Base-by-base conservation (phyloP, 1,140 invertebrate genomes). In the Cyrtorhinus lividipennis region DNA sequence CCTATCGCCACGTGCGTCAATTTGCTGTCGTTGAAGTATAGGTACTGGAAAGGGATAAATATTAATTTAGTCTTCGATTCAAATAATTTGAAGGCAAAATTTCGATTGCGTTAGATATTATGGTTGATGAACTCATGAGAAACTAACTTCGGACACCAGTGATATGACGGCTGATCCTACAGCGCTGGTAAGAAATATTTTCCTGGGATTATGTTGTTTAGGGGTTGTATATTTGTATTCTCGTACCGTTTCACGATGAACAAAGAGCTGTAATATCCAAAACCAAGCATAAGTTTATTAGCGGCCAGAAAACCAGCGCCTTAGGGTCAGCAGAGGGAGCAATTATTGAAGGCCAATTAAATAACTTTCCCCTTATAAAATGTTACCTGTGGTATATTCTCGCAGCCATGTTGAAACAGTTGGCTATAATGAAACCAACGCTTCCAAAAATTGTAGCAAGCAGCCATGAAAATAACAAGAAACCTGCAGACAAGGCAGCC, bases 341-440 rank as follows among this genome's bases (percentile, higher is more conserved):
- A n/a, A n/a, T n/a, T n/a, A n/a, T n/a, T n/a, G n/a, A n/a, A n/a
- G n/a, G n/a, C n/a, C n/a, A n/a, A n/a, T n/a, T n/a, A n/a, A n/a
- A n/a, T n/a, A n/a, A n/a, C n/a, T n/a, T n/a, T n/a, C n/a, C n/a
- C n/a, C n/a, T n/a, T n/a, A n/a, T n/a, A 75, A 27, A 59, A 65
- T 53, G 67, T 64, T 63, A 80, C 72, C 86, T 89, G 70, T 90
- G 86, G 2, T 76, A 68, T 69, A 96, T 94, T 69, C 93, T 79
- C 25, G 85, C 80, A 44, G 77, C 69, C 91, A 98, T 96, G 75
- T 95, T 96, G 8, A 92, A 79, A 74, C 91, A 95, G 75, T 96
- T 97, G 15, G 93, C 92, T 62, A 95, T 76, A 67, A 95, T 93
- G 73, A 98, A 96, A 13, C 94, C 93, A 63, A 93, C 85, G 60